Evolutionary conservation across 2,888 invertebrate species (phyloP).

Genomic region (Volucella inflata): DNA sequence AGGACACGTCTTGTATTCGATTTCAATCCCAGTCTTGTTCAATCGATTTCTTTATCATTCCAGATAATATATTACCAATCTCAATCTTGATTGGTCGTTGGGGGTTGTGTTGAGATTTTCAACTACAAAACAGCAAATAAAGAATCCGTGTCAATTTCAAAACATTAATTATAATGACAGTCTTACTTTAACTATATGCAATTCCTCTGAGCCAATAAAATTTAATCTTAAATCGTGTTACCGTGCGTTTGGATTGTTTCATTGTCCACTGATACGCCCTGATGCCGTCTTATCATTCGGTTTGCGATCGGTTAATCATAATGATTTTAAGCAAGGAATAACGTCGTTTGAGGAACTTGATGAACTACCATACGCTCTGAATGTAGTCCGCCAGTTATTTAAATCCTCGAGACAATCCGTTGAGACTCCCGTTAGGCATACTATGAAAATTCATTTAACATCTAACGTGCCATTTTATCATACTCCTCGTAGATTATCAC

Average conservation of each 20-base stretch:
- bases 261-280: no score
- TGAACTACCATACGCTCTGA: constrained; percentile 15
- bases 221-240: constrained; percentile 22
- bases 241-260: constrained; percentile 3
- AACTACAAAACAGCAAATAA: background rate
- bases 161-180: background rate
- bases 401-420: background rate
- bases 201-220: constrained; percentile 23
- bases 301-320: constrained; percentile 3
- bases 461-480: background rate
- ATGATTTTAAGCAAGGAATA: constrained; percentile 2
- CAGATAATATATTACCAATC: constrained; percentile 33
- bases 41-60: constrained; percentile 22
- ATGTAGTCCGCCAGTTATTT: constrained; percentile 2
- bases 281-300: constrained; percentile 5
- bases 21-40: constrained; percentile 15
- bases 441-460: constrained; percentile 13
- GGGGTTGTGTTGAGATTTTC: constrained; percentile 18
- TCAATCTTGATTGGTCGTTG: constrained; percentile 24
- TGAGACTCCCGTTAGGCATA: constrained; percentile 5
- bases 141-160: constrained; percentile 8
- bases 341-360: background rate
- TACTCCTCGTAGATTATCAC: constrained; percentile 5
- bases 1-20: constrained; percentile 32
- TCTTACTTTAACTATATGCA: constrained; percentile 16